Evolutionary conservation across 2,888 invertebrate species (phyloP).

Genomic region (Perizoma affinitatum): DNA sequence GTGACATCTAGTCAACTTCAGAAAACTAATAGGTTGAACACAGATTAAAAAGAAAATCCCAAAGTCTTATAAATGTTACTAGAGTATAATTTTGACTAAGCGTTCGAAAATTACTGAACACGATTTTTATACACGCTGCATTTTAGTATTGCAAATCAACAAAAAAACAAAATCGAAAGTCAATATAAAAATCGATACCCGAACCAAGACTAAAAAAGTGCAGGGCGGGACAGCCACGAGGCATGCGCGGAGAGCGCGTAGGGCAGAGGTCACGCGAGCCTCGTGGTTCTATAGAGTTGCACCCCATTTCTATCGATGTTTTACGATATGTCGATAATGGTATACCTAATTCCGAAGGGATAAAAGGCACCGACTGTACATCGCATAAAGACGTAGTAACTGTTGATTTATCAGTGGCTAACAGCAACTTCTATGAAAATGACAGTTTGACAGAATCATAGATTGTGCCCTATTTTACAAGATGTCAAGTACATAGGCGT

Average conservation of each 20-base stretch:
- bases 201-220: conserved; percentile 56
- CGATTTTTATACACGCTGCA: neutral
- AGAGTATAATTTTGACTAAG: too few relatives aligned
- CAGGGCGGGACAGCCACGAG: conserved; percentile 73
- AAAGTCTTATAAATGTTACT: too few relatives aligned
- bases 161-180: conserved; percentile 47
- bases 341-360: neutral
- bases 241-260: conserved; percentile 54
- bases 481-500: too few relatives aligned
- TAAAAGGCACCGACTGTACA: too few relatives aligned
- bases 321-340: neutral
- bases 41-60: too few relatives aligned
- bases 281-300: conserved; percentile 30
- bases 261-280: conserved; percentile 78
- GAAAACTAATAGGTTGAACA: neutral
- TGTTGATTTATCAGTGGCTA: too few relatives aligned
- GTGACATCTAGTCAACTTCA: too few relatives aligned
- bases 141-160: conserved; percentile 22
- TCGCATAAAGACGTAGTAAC: too few relatives aligned
- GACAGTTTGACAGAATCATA: too few relatives aligned
- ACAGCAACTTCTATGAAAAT: too few relatives aligned
- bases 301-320: too few relatives aligned
- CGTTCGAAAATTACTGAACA: neutral
- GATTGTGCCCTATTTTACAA: too few relatives aligned
- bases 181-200: conserved; percentile 68